These are phyloP conservation scores for Melipona quadrifasciata DNA, from an alignment of 1,140 invertebrate genomes.

Conservation along the genomic window DNA sequence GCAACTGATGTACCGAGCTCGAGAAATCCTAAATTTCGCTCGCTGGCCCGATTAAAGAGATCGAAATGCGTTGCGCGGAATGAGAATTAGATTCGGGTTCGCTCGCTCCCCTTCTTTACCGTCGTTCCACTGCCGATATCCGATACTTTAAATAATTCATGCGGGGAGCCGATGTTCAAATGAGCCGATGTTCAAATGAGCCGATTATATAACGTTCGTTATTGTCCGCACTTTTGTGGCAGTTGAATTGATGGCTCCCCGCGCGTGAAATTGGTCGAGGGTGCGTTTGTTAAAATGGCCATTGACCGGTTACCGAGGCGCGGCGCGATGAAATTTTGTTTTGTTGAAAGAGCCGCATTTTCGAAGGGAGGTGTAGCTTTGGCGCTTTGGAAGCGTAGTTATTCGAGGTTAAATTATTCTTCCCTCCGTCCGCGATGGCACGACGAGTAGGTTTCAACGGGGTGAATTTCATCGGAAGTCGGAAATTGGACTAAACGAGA, in stretches of 20 bases:
- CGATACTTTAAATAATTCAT: conserved; percentile 59
- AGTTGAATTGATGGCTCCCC: background rate
- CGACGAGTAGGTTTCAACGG: too few relatives aligned
- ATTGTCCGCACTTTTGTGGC: background rate
- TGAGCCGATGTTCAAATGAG: conserved; percentile 18
- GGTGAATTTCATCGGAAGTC: too few relatives aligned
- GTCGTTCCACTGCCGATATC: conserved; percentile 15
- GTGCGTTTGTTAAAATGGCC: background rate
- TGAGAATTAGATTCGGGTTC: conserved; percentile 55
- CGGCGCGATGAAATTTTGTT: background rate
- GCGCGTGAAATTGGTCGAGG: background rate
- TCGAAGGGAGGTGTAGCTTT: too few relatives aligned
- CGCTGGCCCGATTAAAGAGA: conserved; percentile 66
- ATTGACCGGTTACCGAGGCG: background rate
- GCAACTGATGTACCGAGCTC: conserved; percentile 42
- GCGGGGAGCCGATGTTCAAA: conserved; percentile 16
- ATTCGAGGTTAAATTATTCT: too few relatives aligned
- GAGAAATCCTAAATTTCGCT: conserved; percentile 70
- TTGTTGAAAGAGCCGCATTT: background rate
- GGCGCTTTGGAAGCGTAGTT: too few relatives aligned
- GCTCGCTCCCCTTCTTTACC: background rate
- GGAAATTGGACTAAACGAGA: too few relatives aligned
- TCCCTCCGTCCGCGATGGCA: too few relatives aligned
- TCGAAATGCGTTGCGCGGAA: conserved; percentile 62
- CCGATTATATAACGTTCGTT: conserved; percentile 23